These are phyloP conservation scores for Anhinga anhinga DNA, from an alignment of 2,113 vertebrate genomes.

Conservation along the genomic window DNA sequence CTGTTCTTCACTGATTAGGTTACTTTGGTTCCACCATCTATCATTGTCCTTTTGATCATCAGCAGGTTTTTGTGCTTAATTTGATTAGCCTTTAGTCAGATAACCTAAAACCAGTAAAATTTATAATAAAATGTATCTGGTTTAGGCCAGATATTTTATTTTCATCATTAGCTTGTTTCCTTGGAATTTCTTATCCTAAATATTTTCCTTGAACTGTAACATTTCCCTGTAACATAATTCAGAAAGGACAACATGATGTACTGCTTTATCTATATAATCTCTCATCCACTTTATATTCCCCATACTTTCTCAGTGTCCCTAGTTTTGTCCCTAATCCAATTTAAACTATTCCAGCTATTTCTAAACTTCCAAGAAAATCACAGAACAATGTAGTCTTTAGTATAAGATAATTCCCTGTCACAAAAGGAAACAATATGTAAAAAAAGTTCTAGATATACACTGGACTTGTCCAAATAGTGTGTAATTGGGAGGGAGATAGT, in stretches of 20 bases:
- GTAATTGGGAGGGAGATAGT: not conserved
- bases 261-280: not conserved
- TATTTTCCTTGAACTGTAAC: not conserved
- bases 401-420: not conserved
- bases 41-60: not conserved
- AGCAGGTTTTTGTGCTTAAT: not conserved
- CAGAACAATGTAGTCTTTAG: not conserved
- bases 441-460: not conserved
- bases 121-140: not conserved
- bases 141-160: not conserved
- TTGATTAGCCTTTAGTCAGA: not conserved
- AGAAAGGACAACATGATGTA: not conserved
- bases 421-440: not conserved
- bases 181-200: not conserved
- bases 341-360: not conserved
- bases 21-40: not conserved
- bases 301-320: not conserved
- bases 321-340: not conserved
- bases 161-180: not conserved
- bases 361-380: not conserved
- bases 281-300: not conserved
- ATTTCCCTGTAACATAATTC: not conserved
- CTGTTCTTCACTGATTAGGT: not conserved
- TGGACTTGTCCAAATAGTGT: not conserved
- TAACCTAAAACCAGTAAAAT: not conserved